Percentiles rank a stretch among this genome's conserved stretches.
Evolutionary conservation across 2,113 vertebrate species (phyloP).

Genomic region (Spea multiplicata): DNA sequence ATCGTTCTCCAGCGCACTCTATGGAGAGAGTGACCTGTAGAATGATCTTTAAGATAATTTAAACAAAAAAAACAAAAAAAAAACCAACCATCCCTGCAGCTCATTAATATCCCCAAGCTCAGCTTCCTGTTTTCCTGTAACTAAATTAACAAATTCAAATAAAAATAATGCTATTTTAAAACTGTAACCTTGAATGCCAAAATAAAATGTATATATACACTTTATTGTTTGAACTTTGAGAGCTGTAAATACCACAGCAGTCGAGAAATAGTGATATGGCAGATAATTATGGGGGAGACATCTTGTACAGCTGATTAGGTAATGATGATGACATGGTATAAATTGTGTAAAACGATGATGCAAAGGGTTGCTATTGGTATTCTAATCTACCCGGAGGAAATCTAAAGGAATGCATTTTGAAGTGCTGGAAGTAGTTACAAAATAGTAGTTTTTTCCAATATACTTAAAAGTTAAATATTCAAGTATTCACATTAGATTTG

Average conservation of each 20-base stretch:
- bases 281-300: neutral
- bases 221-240: neutral
- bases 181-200: slow-evolving; percentile 19
- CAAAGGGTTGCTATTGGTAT: neutral
- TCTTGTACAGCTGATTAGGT: neutral
- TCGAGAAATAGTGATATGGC: neutral
- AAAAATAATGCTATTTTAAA: slow-evolving; percentile 15
- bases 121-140: slow-evolving; percentile 3
- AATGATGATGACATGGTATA: neutral
- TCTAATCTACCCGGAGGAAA: neutral
- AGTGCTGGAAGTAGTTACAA: neutral
- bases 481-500: neutral
- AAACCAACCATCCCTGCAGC: slow-evolving; percentile 1
- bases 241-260: neutral
- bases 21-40: slow-evolving; percentile 88
- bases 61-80: slow-evolving; percentile 13
- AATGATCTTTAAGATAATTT: neutral
- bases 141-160: neutral
- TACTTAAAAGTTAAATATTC: neutral
- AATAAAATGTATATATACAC: slow-evolving; percentile 47
- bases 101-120: slow-evolving; percentile 23
- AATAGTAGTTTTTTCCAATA: neutral
- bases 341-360: neutral
- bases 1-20: slow-evolving; percentile 90
- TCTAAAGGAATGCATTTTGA: neutral